Conservation (phyloP, 1,140 invertebrate species). For the Danaus plexippus region DNA sequence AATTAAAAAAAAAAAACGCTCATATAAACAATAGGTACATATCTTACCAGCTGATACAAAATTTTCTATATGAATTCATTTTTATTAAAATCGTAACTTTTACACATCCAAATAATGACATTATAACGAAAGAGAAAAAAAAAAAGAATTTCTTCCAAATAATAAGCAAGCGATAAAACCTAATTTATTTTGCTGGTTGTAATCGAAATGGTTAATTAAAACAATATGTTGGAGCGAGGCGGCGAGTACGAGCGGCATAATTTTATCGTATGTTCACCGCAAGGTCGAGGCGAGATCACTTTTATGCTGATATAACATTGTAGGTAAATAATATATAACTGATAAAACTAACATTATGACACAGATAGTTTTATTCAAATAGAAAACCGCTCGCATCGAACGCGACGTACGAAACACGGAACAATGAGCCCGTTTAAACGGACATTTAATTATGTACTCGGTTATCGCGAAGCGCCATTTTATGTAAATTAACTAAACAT, state of each 20-base stretch:
- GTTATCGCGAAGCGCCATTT: constrained; percentile 1
- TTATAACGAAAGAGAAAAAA: too few species aligned
- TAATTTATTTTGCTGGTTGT: neutral
- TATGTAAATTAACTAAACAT: neutral
- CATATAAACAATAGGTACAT: constrained; percentile 16
- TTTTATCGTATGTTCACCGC: constrained; percentile 20
- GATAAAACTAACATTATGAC: neutral
- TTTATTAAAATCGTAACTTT: too few species aligned
- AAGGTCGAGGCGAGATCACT: constrained; percentile 25
- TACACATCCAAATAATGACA: neutral
- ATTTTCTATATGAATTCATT: too few species aligned
- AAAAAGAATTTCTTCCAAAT: too few species aligned
- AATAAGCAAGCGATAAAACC: too few species aligned
- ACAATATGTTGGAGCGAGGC: constrained; percentile 17
- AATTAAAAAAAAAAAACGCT: too few species aligned
- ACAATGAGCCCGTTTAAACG: neutral
- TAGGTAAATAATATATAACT: constrained; percentile 6
- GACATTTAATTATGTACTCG: constrained; percentile 1
- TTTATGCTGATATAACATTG: constrained; percentile 2
- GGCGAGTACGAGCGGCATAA: constrained; percentile 22
- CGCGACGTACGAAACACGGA: too few species aligned
- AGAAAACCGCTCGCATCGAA: too few species aligned
- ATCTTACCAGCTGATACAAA: too few species aligned
- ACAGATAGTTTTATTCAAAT: too few species aligned
- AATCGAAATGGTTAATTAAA: constrained; percentile 32